These are phyloP conservation scores for Ptychodera flava DNA, from an alignment of 35 echinoderm and acorn worm genomes.

Conservation along the genomic window DNA sequence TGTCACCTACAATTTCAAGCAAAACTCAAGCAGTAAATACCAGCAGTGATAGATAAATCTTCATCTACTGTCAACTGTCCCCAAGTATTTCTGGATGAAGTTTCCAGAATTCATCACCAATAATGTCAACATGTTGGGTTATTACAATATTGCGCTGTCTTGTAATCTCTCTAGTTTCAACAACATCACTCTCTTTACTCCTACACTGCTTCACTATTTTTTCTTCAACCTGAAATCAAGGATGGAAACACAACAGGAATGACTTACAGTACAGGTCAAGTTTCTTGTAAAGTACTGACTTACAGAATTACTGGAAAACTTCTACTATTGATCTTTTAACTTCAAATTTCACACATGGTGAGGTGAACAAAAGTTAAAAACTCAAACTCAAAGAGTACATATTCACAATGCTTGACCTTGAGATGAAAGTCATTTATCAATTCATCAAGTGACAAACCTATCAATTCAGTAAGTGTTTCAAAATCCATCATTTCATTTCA, in stretches of 20 bases:
- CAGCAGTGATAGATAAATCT: no score
- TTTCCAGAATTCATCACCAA: conserved; percentile 20
- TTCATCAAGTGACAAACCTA: no score
- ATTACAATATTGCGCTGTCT: neutral
- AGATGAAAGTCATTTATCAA: no score
- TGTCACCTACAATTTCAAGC: no score
- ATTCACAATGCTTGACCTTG: no score
- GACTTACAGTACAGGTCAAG: neutral
- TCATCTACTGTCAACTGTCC: no score
- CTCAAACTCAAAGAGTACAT: neutral
- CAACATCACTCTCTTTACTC: conserved; percentile 11
- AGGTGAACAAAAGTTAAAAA: neutral
- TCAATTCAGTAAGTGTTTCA: no score
- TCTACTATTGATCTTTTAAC: neutral
- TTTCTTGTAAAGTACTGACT: neutral
- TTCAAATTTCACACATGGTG: neutral
- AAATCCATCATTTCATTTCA: no score
- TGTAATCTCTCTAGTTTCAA: neutral
- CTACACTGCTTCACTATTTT: conserved; percentile 3
- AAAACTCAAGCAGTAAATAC: no score
- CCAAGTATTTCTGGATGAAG: conserved; percentile 4
- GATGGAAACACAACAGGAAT: neutral
- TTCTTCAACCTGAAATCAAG: conserved; percentile 9
- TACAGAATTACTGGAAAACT: neutral
- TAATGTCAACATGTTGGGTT: neutral